These are phyloP conservation scores for Eupithecia pulchellata DNA, from an alignment of 2,888 invertebrate genomes.

Conservation along the genomic window DNA sequence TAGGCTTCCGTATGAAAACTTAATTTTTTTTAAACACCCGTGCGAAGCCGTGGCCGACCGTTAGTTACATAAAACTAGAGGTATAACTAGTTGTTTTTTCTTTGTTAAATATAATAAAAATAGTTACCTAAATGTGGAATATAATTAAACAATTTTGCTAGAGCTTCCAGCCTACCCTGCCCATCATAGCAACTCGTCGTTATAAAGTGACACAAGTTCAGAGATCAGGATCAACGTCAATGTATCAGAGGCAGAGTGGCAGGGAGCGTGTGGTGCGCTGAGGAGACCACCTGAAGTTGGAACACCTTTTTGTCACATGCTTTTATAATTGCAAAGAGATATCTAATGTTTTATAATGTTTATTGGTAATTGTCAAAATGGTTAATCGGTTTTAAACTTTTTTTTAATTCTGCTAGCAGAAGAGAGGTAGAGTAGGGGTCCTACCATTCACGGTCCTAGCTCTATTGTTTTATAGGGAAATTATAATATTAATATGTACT, in stretches of 20 bases:
- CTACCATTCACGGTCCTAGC: neutral
- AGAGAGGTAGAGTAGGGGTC: neutral
- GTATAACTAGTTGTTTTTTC: too few species aligned
- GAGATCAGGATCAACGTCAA: conserved; percentile 56
- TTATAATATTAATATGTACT: too few species aligned
- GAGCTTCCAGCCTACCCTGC: neutral
- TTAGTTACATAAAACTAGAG: too few species aligned
- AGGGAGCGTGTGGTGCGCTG: conserved; percentile 49
- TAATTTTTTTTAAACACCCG: too few species aligned
- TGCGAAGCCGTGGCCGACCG: too few species aligned
- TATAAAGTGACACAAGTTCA: conserved; percentile 56
- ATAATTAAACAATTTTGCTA: neutral
- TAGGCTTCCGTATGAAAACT: too few species aligned
- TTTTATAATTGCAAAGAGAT: conserved; percentile 15
- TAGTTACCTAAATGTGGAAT: neutral
- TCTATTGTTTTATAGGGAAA: neutral
- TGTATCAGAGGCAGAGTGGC: conserved; percentile 47
- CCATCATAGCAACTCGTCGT: neutral
- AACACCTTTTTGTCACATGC: conserved; percentile 32
- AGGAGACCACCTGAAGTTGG: conserved; percentile 31
- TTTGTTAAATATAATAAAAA: too few species aligned
- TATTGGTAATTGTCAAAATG: neutral
- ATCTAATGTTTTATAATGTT: neutral
- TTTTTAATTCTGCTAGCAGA: too few species aligned
- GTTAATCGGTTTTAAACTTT: neutral